These are phyloP conservation scores for Palythoa grandis DNA, from an alignment of 92 coral and sea anemone species.

Conservation along the genomic window DNA sequence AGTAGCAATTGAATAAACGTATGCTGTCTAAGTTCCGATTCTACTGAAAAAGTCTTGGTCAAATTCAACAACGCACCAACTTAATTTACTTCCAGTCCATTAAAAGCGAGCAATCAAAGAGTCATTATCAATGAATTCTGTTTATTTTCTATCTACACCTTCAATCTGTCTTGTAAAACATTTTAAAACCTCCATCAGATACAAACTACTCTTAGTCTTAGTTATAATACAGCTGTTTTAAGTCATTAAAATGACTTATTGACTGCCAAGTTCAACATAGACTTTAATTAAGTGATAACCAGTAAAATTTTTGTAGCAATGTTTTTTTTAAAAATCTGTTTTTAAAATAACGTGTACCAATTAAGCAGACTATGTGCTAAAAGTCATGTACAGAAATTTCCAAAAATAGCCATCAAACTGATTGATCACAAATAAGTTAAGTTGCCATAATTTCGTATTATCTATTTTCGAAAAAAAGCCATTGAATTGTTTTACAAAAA, in stretches of 20 bases:
- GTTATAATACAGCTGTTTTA: not conserved
- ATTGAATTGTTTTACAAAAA: too few species aligned
- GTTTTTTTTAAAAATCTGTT: not conserved
- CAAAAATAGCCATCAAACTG: too few species aligned
- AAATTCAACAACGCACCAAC: too few species aligned
- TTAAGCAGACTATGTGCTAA: not conserved
- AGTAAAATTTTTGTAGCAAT: not conserved
- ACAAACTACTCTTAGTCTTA: not conserved
- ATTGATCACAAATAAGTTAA: too few species aligned
- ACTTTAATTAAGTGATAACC: not conserved
- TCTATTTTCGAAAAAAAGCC: not conserved
- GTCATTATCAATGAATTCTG: not conserved
- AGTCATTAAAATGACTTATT: not conserved
- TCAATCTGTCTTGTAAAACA: not conserved
- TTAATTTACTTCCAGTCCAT: too few species aligned
- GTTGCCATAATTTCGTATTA: not conserved
- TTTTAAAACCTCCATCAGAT: conserved; percentile 10
- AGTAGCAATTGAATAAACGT: too few species aligned
- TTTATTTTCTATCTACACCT: conserved; percentile 3
- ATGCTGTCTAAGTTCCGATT: too few species aligned
- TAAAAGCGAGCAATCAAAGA: not conserved
- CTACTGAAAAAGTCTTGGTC: too few species aligned
- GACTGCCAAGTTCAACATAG: conserved; percentile 11
- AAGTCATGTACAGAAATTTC: too few species aligned
- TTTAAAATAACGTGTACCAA: not conserved